Evolutionary conservation across 2,888 invertebrate species (phyloP), one percentile per base, ranked within the genome.

Genomic region (Hypercompe scribonia): DNA sequence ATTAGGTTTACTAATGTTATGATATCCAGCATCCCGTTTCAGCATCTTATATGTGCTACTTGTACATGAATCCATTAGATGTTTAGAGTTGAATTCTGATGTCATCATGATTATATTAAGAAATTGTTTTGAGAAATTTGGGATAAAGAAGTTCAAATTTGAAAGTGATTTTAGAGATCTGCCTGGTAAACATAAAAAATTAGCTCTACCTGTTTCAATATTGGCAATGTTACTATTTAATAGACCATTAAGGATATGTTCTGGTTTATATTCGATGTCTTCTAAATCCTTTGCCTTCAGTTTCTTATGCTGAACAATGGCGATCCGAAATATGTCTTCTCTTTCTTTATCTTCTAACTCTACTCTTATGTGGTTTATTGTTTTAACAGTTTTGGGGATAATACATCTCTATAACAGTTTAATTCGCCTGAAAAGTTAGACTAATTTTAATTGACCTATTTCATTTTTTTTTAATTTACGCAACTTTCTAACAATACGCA

Each of bases 291-390:
- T 70, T 0, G 7, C 33, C 21, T 39, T n/a, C 0, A 65, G 13
- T 36, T 15, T 70, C 46, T 70, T 70, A 15, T 68, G 68, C 15
- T 70, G 46, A 13, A 63, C 39, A 46, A 24, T 33, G 2, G 63
- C 8, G 46, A 46, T 46, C 31, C 34, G 36, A 31, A 15, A 54
- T 10, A 33, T 33, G 0, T 63, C n/a, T 71, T 66, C 34, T 58
- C 15, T 61, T 1, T 70, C 36, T 36, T 46, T 73, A 13, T 65
- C 72, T 63, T 81, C 46, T 33, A 72, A 11, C 15, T 74, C 50
- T n/a, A 33, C 15, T 34, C 36, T 39, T 33, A 74, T 33, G 13
- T 72, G 50, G 15, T n/a, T 70, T 15, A 70, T 70, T 42, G 36
- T 15, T 1, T 21, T 24, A 21, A 68, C 13, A 11, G 70, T 63